Evolutionary conservation across 2,888 invertebrate genomes (phyloP).

Genomic region (Cheilosia soror): DNA sequence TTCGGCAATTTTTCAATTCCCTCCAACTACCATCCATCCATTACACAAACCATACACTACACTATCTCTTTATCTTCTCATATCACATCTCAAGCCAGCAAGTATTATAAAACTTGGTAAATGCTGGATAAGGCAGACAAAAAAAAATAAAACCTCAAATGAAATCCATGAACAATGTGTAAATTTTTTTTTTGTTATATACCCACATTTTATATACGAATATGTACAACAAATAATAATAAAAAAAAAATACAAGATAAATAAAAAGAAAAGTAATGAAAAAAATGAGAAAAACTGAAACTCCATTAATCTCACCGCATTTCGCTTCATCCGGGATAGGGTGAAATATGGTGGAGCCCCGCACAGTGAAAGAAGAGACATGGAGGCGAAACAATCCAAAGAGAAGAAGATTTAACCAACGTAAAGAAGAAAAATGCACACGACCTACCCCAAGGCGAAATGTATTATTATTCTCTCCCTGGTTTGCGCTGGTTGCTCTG

Average conservation of each 20-base stretch:
- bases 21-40: conserved; percentile 15
- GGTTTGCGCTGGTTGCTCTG: conserved; percentile 70
- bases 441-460: conserved; percentile 82
- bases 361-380: conserved; percentile 44
- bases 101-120: conserved; percentile 67
- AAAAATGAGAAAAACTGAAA: conserved; percentile 66
- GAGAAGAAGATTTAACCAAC: conserved; percentile 66
- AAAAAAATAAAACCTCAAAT: conserved; percentile 43
- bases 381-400: conserved; percentile 29
- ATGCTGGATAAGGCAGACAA: conserved; percentile 49
- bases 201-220: conserved; percentile 7
- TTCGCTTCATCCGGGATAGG: conserved; percentile 70
- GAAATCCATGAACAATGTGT: conserved; percentile 64
- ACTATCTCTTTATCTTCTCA: conserved; percentile 52
- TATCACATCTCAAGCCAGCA: conserved; percentile 54
- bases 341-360: conserved; percentile 64
- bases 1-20: conserved; percentile 63
- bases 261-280: conserved; percentile 46
- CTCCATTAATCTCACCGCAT: conserved; percentile 75
- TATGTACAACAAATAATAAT: background rate
- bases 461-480: conserved; percentile 78
- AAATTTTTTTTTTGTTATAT: conserved; percentile 1
- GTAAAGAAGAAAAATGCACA: conserved; percentile 76
- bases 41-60: conserved; percentile 1
- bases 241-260: background rate